Percentiles rank a stretch among this genome's conserved stretches.
Conservation (phyloP, 2,113 vertebrate species). For the Chrysochloris asiatica region DNA sequence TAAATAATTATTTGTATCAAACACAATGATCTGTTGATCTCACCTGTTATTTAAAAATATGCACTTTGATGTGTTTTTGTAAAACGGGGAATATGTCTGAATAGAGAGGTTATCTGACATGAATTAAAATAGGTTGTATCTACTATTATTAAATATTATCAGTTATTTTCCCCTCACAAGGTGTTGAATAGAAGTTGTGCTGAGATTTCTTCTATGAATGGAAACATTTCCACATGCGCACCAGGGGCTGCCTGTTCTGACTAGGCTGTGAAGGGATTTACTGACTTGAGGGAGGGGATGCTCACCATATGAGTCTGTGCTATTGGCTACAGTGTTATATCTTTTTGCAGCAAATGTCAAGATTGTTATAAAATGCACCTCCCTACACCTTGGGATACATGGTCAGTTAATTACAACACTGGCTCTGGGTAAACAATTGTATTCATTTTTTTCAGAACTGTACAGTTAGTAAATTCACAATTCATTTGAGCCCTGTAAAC, state of each 20-base stretch:
- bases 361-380: slow-evolving; percentile 72
- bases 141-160: background rate
- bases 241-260: slow-evolving; percentile 38
- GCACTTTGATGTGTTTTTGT: background rate
- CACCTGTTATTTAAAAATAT: background rate
- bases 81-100: background rate
- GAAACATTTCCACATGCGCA: slow-evolving; percentile 59
- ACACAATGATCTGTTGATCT: background rate
- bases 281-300: background rate
- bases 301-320: slow-evolving; percentile 64
- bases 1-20: background rate
- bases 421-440: slow-evolving; percentile 59
- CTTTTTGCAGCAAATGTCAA: slow-evolving; percentile 77
- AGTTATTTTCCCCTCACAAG: too few species aligned
- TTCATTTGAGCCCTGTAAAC: background rate
- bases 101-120: background rate
- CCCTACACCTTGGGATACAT: slow-evolving; percentile 62
- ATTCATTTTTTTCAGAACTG: slow-evolving; percentile 62
- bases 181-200: background rate
- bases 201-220: background rate
- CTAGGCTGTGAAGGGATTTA: slow-evolving; percentile 59
- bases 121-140: background rate
- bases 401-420: slow-evolving; percentile 66
- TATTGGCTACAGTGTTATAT: slow-evolving; percentile 71
- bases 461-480: slow-evolving; percentile 49